phyloP scores from a whole-genome alignment of 2,888 invertebrate genomes.

The Trichogramma dendrolimi region DNA sequence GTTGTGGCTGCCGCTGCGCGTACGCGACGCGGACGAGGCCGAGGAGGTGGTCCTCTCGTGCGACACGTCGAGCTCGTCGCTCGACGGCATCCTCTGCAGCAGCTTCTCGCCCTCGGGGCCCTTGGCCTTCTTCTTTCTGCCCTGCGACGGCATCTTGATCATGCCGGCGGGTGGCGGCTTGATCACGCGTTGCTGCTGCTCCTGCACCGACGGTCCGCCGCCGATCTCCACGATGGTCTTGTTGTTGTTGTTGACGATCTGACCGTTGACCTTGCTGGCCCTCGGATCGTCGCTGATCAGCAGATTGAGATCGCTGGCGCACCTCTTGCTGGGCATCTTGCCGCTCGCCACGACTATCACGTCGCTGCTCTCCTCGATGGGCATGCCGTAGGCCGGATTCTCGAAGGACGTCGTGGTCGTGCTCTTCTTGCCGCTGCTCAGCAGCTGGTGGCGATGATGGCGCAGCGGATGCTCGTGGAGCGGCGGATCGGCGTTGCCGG shows the following conservation, averaged over 20 bases:
- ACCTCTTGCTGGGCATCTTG: constrained; percentile 37
- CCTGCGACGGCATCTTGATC: constrained; percentile 15
- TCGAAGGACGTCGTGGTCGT: constrained; percentile 45
- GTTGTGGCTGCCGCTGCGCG: constrained; percentile 12
- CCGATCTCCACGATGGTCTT: constrained; percentile 4
- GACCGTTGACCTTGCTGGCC: constrained; percentile 20
- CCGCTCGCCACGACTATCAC: constrained; percentile 43
- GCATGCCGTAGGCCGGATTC: constrained; percentile 47
- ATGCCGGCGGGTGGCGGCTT: constrained; percentile 2
- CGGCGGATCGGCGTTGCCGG: constrained; percentile 39
- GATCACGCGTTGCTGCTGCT: constrained; percentile 11
- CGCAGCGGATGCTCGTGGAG: constrained; percentile 32
- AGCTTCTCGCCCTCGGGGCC: constrained; percentile 40
- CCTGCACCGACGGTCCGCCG: neutral
- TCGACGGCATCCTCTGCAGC: constrained; percentile 39
- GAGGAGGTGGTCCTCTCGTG: constrained; percentile 24
- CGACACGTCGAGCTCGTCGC: constrained; percentile 39
- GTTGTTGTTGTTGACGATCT: constrained; percentile 11
- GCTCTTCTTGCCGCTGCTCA: constrained; percentile 12
- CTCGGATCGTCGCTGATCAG: constrained; percentile 43
- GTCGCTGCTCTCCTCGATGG: constrained; percentile 39
- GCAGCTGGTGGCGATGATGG: neutral
- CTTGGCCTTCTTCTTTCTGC: constrained; percentile 27
- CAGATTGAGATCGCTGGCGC: constrained; percentile 42
- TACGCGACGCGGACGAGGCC: constrained; percentile 25